phyloP scores from a whole-genome alignment of 2,113 vertebrate species.

The Eurypyga helias region DNA sequence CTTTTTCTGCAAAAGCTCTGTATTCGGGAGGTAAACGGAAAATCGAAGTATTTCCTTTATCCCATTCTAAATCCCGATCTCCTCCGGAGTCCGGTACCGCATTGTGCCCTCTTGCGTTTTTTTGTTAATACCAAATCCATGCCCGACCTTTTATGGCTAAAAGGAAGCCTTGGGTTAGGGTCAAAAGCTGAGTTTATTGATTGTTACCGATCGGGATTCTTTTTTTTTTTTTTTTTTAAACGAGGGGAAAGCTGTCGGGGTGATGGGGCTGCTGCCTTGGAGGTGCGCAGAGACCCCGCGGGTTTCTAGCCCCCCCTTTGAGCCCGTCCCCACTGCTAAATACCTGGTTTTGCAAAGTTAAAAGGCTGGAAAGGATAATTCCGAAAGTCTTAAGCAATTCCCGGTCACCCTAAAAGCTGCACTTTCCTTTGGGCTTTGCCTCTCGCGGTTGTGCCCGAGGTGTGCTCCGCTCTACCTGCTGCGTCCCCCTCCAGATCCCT shows the following conservation, averaged over 20 bases:
- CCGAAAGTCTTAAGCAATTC: background rate
- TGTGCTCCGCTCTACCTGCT: background rate
- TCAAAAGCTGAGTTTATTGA: slow-evolving; percentile 22
- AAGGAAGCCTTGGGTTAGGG: background rate
- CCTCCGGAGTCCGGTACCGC: background rate
- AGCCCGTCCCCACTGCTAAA: background rate
- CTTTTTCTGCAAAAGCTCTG: background rate
- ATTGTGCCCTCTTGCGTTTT: slow-evolving; percentile 73
- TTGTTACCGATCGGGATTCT: background rate
- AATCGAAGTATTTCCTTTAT: background rate
- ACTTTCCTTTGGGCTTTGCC: background rate
- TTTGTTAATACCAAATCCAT: background rate
- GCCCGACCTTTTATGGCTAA: background rate
- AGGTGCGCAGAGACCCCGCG: background rate
- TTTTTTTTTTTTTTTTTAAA: background rate
- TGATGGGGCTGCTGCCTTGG: background rate
- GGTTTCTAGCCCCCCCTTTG: accelerated
- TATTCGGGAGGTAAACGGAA: background rate
- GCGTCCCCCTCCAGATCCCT: background rate
- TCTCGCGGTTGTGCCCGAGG: background rate
- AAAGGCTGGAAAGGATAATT: accelerated
- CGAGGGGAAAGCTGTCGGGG: background rate
- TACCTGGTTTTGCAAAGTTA: background rate
- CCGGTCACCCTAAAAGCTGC: background rate
- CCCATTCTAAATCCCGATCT: background rate